These are phyloP conservation scores for Pachypeltis micranthus DNA, from an alignment of 1,140 invertebrate genomes.

Conservation along the genomic window DNA sequence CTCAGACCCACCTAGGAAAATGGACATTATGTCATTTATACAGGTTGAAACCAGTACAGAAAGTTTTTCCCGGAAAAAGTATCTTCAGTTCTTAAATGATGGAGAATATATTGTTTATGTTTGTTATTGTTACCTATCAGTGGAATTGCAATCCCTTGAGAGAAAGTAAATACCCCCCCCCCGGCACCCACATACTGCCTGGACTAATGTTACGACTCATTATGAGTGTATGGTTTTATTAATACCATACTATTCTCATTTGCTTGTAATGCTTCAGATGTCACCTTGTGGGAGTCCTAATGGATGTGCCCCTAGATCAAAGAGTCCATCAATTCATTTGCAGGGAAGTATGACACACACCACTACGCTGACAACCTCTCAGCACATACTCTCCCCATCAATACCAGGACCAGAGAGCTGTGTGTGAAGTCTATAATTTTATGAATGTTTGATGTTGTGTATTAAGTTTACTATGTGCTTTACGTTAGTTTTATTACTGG, in stretches of 20 bases:
- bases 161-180: too few species aligned
- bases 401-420: slow-evolving; percentile 64
- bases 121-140: too few species aligned
- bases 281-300: slow-evolving; percentile 20
- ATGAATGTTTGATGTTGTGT: neutral
- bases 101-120: too few species aligned
- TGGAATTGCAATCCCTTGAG: too few species aligned
- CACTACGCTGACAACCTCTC: slow-evolving; percentile 29
- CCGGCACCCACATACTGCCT: too few species aligned
- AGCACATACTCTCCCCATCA: slow-evolving; percentile 54
- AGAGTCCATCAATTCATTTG: neutral
- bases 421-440: slow-evolving; percentile 36
- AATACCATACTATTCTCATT: neutral
- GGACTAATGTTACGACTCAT: too few species aligned
- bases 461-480: neutral
- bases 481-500: neutral
- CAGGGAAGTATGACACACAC: slow-evolving; percentile 35
- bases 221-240: neutral
- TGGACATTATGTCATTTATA: too few species aligned
- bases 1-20: too few species aligned
- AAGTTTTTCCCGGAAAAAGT: too few species aligned
- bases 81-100: too few species aligned
- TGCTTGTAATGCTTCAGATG: slow-evolving; percentile 20
- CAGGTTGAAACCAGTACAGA: too few species aligned
- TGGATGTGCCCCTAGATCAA: slow-evolving; percentile 7